Conservation (phyloP, 2,797 vertebrate species). For the Discoglossus pictus region DNA sequence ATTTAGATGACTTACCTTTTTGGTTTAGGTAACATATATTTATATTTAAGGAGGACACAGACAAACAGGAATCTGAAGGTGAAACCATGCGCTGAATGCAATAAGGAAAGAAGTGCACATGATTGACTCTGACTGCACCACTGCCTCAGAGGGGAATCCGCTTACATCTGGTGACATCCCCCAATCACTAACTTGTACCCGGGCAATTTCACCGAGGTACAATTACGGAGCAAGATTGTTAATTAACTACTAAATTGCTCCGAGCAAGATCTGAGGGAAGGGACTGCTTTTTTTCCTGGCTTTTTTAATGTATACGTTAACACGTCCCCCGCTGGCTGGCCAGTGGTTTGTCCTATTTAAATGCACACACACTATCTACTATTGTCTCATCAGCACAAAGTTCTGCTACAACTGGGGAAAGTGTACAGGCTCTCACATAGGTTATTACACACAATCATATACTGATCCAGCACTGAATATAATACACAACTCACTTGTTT, state of each 20-base stretch:
- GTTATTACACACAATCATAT: constrained; percentile 35
- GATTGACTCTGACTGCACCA: constrained; percentile 84
- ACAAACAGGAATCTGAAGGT: constrained; percentile 74
- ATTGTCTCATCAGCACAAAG: constrained; percentile 88
- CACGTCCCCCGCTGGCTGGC: constrained; percentile 62
- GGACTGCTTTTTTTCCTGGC: background rate
- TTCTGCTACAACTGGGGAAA: constrained; percentile 74
- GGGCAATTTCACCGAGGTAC: background rate
- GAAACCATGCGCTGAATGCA: constrained; percentile 83
- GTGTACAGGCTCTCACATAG: constrained; percentile 60
- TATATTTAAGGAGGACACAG: constrained; percentile 61
- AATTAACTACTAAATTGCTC: background rate
- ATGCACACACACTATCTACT: constrained; percentile 78
- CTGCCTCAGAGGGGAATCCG: constrained; percentile 63
- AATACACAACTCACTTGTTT: too few species aligned
- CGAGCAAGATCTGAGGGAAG: background rate
- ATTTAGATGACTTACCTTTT: constrained; percentile 55
- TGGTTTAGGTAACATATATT: constrained; percentile 30
- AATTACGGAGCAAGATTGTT: background rate
- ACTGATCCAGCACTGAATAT: too few species aligned
- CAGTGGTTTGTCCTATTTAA: constrained; percentile 75
- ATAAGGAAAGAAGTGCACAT: constrained; percentile 75
- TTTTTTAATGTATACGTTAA: constrained; percentile 40
- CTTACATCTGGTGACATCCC: constrained; percentile 20
- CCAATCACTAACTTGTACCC: background rate